Percentiles rank a stretch among this genome's conserved stretches.
Evolutionary conservation across 2,113 vertebrate species (phyloP).

Genomic region (Pelodiscus sinensis): DNA sequence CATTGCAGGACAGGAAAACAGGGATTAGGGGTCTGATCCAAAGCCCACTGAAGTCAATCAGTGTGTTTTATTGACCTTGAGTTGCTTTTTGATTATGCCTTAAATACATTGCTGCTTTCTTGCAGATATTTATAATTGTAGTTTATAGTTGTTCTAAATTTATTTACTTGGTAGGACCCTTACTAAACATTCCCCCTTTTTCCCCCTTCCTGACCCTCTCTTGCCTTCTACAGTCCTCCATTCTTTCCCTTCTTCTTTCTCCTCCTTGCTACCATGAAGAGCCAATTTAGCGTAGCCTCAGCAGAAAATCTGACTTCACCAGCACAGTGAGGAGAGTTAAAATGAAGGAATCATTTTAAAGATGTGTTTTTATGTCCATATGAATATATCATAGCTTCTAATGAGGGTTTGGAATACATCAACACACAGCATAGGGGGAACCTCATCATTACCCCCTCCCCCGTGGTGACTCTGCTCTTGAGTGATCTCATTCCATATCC

Average conservation of each 20-base stretch:
- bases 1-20: not conserved
- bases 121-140: not conserved
- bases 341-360: constrained; percentile 35
- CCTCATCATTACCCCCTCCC: constrained; percentile 58
- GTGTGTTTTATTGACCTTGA: not conserved
- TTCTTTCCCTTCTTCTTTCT: not conserved
- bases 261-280: constrained; percentile 1
- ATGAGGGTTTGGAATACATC: constrained; percentile 50
- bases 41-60: not conserved
- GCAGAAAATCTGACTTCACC: constrained; percentile 37
- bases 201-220: not conserved
- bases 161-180: not conserved
- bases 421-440: constrained; percentile 27
- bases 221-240: not conserved
- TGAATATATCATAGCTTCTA: constrained; percentile 35
- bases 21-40: not conserved
- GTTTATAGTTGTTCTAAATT: not conserved
- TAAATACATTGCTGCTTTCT: not conserved
- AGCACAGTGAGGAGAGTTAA: constrained; percentile 35
- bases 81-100: rapidly evolving
- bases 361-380: constrained; percentile 44
- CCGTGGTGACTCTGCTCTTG: constrained; percentile 39
- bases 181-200: not conserved
- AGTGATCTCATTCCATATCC: constrained; percentile 66
- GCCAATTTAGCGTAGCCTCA: constrained; percentile 13